Percentiles rank a stretch among this genome's conserved stretches.
Conservation (phyloP, 2,113 vertebrate species). For the Ibidorhyncha struthersii region DNA sequence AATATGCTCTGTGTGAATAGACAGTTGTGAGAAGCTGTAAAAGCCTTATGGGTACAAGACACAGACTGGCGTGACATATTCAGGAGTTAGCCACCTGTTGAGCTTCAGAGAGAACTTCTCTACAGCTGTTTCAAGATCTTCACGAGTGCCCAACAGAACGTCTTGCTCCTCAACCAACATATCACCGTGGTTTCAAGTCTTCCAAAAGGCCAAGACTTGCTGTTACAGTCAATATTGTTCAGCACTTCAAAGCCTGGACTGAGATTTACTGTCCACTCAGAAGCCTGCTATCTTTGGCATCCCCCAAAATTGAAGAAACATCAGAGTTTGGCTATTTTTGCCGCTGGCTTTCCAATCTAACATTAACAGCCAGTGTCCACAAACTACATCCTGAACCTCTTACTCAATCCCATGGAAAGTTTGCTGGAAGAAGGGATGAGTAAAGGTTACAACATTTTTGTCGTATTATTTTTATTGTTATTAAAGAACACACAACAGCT, state of each 20-base stretch:
- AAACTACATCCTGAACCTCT: slow-evolving; percentile 32
- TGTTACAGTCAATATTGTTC: neutral
- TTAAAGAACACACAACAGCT: slow-evolving; percentile 49
- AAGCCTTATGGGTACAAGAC: neutral
- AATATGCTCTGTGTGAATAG: neutral
- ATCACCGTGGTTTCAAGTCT: neutral
- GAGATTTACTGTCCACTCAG: neutral
- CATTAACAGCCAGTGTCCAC: slow-evolving; percentile 6
- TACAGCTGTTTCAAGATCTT: neutral
- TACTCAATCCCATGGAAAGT: slow-evolving; percentile 54
- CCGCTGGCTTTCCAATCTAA: neutral
- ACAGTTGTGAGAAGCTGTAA: neutral
- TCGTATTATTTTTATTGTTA: neutral
- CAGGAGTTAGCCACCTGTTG: neutral
- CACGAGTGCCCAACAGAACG: neutral
- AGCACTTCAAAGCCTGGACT: neutral
- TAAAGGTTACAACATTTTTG: slow-evolving; percentile 36
- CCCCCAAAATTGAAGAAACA: neutral
- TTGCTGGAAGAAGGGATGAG: slow-evolving; percentile 14
- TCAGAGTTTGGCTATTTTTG: neutral
- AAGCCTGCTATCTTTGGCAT: slow-evolving; percentile 32
- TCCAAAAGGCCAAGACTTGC: neutral
- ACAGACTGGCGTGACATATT: neutral
- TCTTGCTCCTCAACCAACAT: neutral
- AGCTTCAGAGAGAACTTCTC: neutral